These are phyloP conservation scores for Sebastes iracundus DNA, from an alignment of 2,797 vertebrate species.

Conservation along the genomic window DNA sequence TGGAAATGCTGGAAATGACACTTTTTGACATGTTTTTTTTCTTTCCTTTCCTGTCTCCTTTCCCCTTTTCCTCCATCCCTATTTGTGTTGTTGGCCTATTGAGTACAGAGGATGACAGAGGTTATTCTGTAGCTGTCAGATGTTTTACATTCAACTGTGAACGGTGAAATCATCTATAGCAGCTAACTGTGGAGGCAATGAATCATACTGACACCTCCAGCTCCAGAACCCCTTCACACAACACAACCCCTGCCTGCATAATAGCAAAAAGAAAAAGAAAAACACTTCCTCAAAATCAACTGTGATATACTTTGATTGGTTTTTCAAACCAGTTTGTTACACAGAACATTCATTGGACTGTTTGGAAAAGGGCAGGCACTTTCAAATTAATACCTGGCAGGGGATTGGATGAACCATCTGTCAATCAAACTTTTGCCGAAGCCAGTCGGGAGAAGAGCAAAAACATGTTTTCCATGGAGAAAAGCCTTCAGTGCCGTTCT, in stretches of 20 bases:
- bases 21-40: not conserved
- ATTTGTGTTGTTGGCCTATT: not conserved
- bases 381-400: no score
- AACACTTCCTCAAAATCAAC: not conserved
- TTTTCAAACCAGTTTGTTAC: no score
- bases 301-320: no score
- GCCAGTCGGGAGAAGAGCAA: no score
- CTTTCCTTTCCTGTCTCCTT: not conserved
- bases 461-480: no score
- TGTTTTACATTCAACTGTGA: conserved; percentile 30
- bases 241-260: not conserved
- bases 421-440: no score
- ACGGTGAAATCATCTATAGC: conserved; percentile 21
- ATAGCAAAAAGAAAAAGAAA: no score
- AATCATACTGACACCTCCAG: not conserved
- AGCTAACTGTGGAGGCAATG: not conserved
- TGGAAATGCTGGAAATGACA: not conserved
- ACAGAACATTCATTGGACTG: no score
- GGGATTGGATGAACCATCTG: no score
- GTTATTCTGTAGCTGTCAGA: conserved; percentile 13
- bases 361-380: no score
- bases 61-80: not conserved
- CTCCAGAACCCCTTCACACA: not conserved
- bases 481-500: no score
- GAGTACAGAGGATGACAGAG: not conserved